Percentiles rank a stretch among this genome's conserved stretches.
Evolutionary conservation across 2,888 invertebrate species (phyloP).

Genomic region (Rhyacophila evoluta): DNA sequence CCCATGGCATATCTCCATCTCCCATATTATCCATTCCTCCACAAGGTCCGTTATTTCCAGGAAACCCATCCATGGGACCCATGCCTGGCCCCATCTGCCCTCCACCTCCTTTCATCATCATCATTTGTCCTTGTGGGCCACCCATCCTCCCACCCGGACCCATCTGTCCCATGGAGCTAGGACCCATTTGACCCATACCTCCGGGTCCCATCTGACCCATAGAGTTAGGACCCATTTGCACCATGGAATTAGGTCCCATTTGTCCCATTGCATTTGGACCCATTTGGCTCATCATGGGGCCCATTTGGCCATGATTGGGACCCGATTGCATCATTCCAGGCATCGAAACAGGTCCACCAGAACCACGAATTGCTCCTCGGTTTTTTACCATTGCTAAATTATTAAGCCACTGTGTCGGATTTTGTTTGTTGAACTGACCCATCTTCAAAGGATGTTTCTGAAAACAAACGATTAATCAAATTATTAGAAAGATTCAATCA

Average conservation of each 20-base stretch:
- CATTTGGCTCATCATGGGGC: slow-evolving; percentile 65
- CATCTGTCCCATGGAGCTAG: slow-evolving; percentile 61
- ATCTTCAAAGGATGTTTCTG: slow-evolving; percentile 92
- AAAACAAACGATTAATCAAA: slow-evolving; percentile 59
- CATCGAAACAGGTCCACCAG: slow-evolving; percentile 60
- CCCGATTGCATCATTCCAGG: slow-evolving; percentile 56
- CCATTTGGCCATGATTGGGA: slow-evolving; percentile 56
- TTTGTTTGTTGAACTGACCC: slow-evolving; percentile 87
- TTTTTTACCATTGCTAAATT: slow-evolving; percentile 82
- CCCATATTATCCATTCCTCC: slow-evolving; percentile 73
- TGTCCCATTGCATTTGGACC: slow-evolving; percentile 65
- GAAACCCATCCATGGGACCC: slow-evolving; percentile 70
- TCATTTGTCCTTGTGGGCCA: slow-evolving; percentile 63
- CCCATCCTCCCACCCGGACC: slow-evolving; percentile 67
- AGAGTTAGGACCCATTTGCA: slow-evolving; percentile 61
- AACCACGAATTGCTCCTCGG: slow-evolving; percentile 72
- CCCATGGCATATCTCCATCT: slow-evolving; percentile 73
- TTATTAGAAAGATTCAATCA: neutral
- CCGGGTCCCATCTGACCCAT: slow-evolving; percentile 67
- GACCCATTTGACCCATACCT: slow-evolving; percentile 68
- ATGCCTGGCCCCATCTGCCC: slow-evolving; percentile 62
- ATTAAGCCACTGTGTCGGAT: slow-evolving; percentile 84
- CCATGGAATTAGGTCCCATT: slow-evolving; percentile 63
- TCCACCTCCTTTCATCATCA: slow-evolving; percentile 70
- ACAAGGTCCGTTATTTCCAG: slow-evolving; percentile 69